Base-by-base conservation (phyloP, 2,888 invertebrate genomes). In the Amphimallon solstitiale region DNA sequence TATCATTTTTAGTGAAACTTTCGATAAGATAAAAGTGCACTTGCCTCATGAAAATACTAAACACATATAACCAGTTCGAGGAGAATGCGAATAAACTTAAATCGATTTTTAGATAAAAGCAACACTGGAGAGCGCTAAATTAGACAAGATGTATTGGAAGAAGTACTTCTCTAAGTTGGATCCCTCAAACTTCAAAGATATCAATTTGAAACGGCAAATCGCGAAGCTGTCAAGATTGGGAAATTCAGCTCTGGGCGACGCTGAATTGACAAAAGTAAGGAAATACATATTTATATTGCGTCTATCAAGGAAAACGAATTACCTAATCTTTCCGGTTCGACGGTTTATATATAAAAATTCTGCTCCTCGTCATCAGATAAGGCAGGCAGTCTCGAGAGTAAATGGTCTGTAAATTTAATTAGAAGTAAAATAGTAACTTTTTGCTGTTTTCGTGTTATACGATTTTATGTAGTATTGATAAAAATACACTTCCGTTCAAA, bases 221-320 rank as follows among this genome's bases (percentile, higher is more conserved):
- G 78, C 78, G 65, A 77, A 77, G 17, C 76, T 86, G n/a, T 79
- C 80, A 14, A 78, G 84, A 60, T 77, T 86, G 38, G 87, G 86
- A 2, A 79, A 79, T 9, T 80, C 84, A 2, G 84, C 83, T 0
- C 77, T 87, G 12, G 73, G 78, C 38, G 77, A 80, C 23, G 75
- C 76, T 2, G 77, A 82, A 68, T 75, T 84, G 17, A 72, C 71
- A 37, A 71, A 81, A 74, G 83, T 84, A 76, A 74, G 70, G 35
- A 23, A 14, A 49, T 19, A 51, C 54, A 40, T 51, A 48, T 40
- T 43, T 49, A 38, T 60, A 48, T 60, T 49, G 21, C 52, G 34
- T 12, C 43, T 43, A 43, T 43, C 43, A 17, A 4, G 14, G 12
- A 43, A 17, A 14, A 43, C 43, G 43, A 29, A 9, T 29, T 43